These are phyloP conservation scores for Myotis yumanensis DNA, from an alignment of 2,113 vertebrate genomes.

Conservation along the genomic window DNA sequence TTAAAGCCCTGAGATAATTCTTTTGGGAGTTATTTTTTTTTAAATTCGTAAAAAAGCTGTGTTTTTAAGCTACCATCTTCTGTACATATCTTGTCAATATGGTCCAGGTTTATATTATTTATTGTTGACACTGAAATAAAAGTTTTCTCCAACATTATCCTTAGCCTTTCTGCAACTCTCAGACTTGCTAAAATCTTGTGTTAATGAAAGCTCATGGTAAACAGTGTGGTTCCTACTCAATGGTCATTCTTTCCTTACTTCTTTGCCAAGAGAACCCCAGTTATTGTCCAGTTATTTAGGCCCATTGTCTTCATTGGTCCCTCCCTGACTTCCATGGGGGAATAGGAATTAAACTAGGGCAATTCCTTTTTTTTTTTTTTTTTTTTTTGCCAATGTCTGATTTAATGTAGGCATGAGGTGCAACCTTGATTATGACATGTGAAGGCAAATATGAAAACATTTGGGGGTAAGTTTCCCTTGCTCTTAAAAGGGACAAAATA, in stretches of 20 bases:
- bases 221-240: background rate
- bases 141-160: background rate
- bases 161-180: background rate
- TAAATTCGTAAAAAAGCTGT: background rate
- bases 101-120: background rate
- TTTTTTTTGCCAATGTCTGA: background rate
- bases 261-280: background rate
- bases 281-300: background rate
- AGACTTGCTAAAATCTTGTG: background rate
- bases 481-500: conserved; percentile 7
- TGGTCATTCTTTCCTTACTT: background rate
- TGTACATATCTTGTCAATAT: background rate
- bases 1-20: background rate
- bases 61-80: background rate
- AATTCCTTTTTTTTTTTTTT: background rate
- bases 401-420: background rate
- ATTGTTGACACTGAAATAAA: background rate
- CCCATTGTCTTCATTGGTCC: background rate
- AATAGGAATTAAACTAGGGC: background rate
- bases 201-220: background rate
- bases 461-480: background rate
- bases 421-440: conserved; percentile 19
- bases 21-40: conserved; percentile 1
- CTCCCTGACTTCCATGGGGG: background rate
- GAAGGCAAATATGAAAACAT: background rate